Base-by-base conservation (phyloP, 2,888 invertebrate genomes). In the Xanthorhoe spadicearia region DNA sequence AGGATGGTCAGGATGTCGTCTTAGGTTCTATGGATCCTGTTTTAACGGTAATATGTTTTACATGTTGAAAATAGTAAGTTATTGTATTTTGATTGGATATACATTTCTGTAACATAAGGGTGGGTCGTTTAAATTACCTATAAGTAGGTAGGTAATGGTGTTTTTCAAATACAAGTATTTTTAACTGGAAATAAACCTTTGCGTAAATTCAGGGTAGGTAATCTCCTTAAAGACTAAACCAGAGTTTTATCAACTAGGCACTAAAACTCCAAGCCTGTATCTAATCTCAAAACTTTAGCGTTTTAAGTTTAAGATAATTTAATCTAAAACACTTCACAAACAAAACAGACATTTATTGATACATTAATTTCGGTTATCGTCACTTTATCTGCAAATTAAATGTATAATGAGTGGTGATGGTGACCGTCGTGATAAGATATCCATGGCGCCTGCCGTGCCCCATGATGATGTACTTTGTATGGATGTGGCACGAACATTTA, bases 341-440 rank as follows among this genome's bases (percentile, higher is more conserved):
- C 59, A 52, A 60, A 63, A 60, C 17, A 7, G n/a, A 49, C n/a
- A 28, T 50, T 65, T 56, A 61, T 57, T 61, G 35, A 57, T 13
- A 55, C 64, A 51, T 62, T 50, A 38, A 50, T 57, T 23, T 4
- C 19, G 28, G 28, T 54, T 69, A 65, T 53, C 61, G 17, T 48
- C 59, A 59, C 58, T 64, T 68, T 70, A 70, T 67, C 71, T 46
- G 71, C 65, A 43, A 64, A 69, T 69, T 65, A 63, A 67, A 66
- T 69, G 69, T 69, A 58, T 66, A 69, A 61, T 66, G 60, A 38
- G 53, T 35, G 52, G 53, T 55, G n/a, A n/a, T n/a, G 64, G 52
- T 64, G 35, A 28, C 60, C 51, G 38, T 43, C 50, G 10, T 48
- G 53, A 53, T 58, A 58, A 58, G 63, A 46, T 13, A 13, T 13